These are phyloP conservation scores for Deilephila porcellus DNA, from an alignment of 2,888 invertebrate genomes.

Conservation along the genomic window DNA sequence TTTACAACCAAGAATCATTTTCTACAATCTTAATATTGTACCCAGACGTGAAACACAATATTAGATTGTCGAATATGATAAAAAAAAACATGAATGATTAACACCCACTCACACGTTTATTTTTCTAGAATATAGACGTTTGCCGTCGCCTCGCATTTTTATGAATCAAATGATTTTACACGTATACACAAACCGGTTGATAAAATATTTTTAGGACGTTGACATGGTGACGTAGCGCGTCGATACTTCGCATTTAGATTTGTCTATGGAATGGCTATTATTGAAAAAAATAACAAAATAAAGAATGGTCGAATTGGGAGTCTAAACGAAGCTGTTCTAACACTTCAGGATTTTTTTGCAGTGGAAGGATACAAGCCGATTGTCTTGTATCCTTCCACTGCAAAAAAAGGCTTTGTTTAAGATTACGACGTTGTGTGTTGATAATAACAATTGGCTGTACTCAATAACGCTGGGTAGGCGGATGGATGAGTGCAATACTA, in stretches of 20 bases:
- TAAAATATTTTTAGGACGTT: constrained; percentile 20
- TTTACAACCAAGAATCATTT: no score
- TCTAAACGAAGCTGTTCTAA: no score
- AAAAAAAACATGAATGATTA: constrained; percentile 1
- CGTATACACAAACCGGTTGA: constrained; percentile 3
- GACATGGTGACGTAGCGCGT: constrained; percentile 19
- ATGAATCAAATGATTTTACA: constrained; percentile 25
- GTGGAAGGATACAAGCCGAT: no score
- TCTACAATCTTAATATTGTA: no score
- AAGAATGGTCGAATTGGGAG: background rate
- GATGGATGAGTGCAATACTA: no score
- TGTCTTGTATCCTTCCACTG: no score
- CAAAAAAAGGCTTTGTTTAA: no score
- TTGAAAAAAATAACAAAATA: background rate
- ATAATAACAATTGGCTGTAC: no score
- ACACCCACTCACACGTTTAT: background rate
- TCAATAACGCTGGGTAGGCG: no score
- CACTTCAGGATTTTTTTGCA: no score
- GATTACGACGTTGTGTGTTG: no score
- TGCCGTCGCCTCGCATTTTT: constrained; percentile 13
- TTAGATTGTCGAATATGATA: background rate
- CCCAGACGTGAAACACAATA: no score
- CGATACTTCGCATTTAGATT: background rate
- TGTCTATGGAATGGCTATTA: background rate
- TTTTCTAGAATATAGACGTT: constrained; percentile 19